Percentiles rank a stretch among this genome's conserved stretches.
These are phyloP conservation scores for Paelopatides confundens DNA, from an alignment of 53 echinoderm and acorn worm genomes.

Conservation along the genomic window DNA sequence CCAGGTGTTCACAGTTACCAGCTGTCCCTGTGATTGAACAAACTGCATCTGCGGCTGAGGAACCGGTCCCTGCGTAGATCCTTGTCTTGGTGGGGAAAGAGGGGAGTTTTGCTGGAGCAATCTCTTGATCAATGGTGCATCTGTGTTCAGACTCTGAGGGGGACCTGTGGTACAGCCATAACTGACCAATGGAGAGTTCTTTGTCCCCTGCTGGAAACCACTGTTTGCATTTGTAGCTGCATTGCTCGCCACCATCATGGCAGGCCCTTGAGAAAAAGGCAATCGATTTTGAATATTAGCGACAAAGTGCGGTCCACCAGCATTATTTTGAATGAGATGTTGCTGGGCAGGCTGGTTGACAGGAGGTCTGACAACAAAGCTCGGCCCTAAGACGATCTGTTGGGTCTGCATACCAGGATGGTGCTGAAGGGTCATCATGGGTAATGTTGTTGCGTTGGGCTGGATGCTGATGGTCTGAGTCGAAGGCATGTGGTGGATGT, in stretches of 20 bases:
- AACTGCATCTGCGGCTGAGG: conserved; percentile 52
- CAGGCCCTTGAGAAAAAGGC: not conserved
- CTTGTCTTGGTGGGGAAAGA: conserved; percentile 61
- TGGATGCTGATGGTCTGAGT: conserved; percentile 44
- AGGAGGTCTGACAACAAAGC: conserved; percentile 14
- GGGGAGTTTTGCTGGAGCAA: conserved; percentile 86
- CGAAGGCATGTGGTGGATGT: conserved; percentile 29
- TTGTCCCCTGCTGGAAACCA: conserved; percentile 23
- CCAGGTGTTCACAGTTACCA: conserved; percentile 46
- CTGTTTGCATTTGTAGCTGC: not conserved
- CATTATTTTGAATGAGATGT: conserved; percentile 56
- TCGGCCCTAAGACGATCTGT: conserved; percentile 30
- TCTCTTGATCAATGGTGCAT: conserved; percentile 93
- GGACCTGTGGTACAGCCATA: conserved; percentile 14
- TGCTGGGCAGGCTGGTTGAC: conserved; percentile 60
- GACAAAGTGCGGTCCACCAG: not conserved
- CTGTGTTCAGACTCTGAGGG: conserved; percentile 57
- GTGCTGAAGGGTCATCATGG: conserved; percentile 58
- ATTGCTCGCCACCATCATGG: conserved; percentile 31
- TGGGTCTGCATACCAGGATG: conserved; percentile 47
- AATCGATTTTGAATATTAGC: conserved; percentile 36
- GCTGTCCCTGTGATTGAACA: conserved; percentile 69
- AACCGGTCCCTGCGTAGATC: conserved; percentile 29
- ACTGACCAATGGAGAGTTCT: conserved; percentile 36
- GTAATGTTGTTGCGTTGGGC: conserved; percentile 6